Evolutionary conservation across 2,113 vertebrate species (phyloP).

Genomic region (Vulpes vulpes): DNA sequence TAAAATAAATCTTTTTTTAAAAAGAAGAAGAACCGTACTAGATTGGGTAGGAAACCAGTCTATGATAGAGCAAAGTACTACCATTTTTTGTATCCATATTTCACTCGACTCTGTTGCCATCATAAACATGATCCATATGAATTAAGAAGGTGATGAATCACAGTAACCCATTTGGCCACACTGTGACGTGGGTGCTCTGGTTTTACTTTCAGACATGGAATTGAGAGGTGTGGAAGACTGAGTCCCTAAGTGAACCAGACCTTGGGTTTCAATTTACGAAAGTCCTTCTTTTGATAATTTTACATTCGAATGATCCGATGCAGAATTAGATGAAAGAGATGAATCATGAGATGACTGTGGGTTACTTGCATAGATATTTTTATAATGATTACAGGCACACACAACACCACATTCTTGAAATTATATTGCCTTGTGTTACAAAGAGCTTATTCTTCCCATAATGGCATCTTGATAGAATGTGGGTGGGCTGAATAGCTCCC

Average conservation of each 20-base stretch:
- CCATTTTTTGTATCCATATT: background rate
- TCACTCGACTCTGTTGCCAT: background rate
- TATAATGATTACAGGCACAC: slow-evolving; percentile 63
- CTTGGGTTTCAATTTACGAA: slow-evolving; percentile 56
- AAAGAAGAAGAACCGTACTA: background rate
- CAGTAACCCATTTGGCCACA: background rate
- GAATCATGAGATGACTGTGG: slow-evolving; percentile 56
- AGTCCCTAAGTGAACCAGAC: slow-evolving; percentile 5
- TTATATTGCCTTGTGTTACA: slow-evolving; percentile 70
- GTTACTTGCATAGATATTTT: slow-evolving; percentile 76
- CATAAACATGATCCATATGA: background rate
- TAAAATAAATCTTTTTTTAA: background rate
- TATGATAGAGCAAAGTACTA: background rate
- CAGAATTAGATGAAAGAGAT: slow-evolving; percentile 71
- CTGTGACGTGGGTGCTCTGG: background rate
- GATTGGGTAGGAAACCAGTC: background rate
- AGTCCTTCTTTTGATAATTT: slow-evolving; percentile 45
- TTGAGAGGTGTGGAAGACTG: background rate
- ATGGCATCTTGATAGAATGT: slow-evolving; percentile 77
- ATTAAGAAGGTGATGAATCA: background rate
- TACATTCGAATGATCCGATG: slow-evolving; percentile 52
- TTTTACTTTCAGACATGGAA: background rate
- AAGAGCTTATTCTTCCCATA: slow-evolving; percentile 80
- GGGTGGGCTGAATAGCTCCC: slow-evolving; percentile 76
- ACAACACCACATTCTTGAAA: slow-evolving; percentile 80